Percentiles rank a stretch among this genome's conserved stretches.
Conservation (phyloP, 2,113 vertebrate genomes). For the Syngnathus scovelli region DNA sequence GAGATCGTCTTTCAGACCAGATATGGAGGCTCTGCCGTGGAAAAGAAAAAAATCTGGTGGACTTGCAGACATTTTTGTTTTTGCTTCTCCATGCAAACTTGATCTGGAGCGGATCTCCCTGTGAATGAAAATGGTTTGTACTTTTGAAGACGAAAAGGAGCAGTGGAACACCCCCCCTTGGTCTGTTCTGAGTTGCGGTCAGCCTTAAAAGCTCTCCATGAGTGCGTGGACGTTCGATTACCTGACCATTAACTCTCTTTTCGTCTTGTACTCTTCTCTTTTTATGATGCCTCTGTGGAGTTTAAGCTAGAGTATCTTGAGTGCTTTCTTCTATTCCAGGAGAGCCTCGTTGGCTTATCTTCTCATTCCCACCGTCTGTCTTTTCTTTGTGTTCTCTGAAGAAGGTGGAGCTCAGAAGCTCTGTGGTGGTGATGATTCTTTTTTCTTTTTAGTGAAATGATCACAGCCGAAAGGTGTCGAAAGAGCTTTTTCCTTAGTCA, state of each 20-base stretch:
- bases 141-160: slow-evolving; percentile 18
- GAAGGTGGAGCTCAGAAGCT: slow-evolving; percentile 50
- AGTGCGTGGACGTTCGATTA: not conserved
- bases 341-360: slow-evolving; percentile 32
- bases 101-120: slow-evolving; percentile 4
- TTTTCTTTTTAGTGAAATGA: slow-evolving; percentile 23
- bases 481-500: slow-evolving; percentile 4
- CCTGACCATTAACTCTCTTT: not conserved
- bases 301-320: not conserved
- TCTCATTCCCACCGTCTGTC: slow-evolving; percentile 18
- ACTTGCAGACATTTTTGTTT: not conserved
- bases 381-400: slow-evolving; percentile 44
- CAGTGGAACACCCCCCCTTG: slow-evolving; percentile 13
- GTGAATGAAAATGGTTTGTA: slow-evolving; percentile 21
- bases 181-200: slow-evolving; percentile 20
- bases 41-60: slow-evolving; percentile 24
- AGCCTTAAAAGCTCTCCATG: slow-evolving; percentile 7
- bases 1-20: slow-evolving; percentile 55
- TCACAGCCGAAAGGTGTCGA: not conserved
- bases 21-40: slow-evolving; percentile 44
- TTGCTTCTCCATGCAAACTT: not conserved
- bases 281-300: slow-evolving; percentile 8
- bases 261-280: not conserved
- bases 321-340: slow-evolving; percentile 3
- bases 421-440: slow-evolving; percentile 15